These are phyloP conservation scores for Alfaro cultratus DNA, from an alignment of 2,797 vertebrate species.

Conservation along the genomic window DNA sequence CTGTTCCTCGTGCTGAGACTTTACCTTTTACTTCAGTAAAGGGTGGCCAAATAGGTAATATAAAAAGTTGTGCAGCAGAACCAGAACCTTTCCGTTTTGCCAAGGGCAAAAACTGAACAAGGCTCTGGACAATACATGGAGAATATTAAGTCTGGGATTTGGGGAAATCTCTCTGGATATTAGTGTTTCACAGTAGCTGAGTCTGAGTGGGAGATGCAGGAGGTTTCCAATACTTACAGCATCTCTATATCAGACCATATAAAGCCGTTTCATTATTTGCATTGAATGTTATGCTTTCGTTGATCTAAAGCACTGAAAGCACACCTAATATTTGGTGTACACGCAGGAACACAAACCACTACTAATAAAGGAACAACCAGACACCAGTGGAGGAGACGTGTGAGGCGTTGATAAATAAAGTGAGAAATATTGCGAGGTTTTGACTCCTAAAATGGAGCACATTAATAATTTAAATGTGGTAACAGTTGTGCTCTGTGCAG, in stretches of 20 bases:
- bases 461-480: constrained; percentile 47
- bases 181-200: constrained; percentile 27
- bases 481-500: constrained; percentile 11
- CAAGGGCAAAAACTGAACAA: constrained; percentile 35
- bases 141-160: constrained; percentile 58
- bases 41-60: constrained; percentile 13
- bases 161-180: constrained; percentile 51
- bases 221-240: constrained; percentile 13
- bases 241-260: constrained; percentile 25
- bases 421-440: constrained; percentile 23
- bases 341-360: not conserved
- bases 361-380: not conserved
- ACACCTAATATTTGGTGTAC: not conserved
- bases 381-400: constrained; percentile 10
- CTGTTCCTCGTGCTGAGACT: not conserved
- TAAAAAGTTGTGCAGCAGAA: constrained; percentile 16
- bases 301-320: constrained; percentile 19
- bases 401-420: constrained; percentile 14
- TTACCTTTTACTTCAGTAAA: constrained; percentile 3
- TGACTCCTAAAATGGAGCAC: constrained; percentile 27
- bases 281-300: not conserved
- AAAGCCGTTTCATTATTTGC: constrained; percentile 19
- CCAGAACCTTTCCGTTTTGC: constrained; percentile 23
- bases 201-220: constrained; percentile 9
- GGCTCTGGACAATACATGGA: constrained; percentile 31